Evolutionary conservation across 2,113 vertebrate species (phyloP).

Genomic region (Hippocampus abdominalis): DNA sequence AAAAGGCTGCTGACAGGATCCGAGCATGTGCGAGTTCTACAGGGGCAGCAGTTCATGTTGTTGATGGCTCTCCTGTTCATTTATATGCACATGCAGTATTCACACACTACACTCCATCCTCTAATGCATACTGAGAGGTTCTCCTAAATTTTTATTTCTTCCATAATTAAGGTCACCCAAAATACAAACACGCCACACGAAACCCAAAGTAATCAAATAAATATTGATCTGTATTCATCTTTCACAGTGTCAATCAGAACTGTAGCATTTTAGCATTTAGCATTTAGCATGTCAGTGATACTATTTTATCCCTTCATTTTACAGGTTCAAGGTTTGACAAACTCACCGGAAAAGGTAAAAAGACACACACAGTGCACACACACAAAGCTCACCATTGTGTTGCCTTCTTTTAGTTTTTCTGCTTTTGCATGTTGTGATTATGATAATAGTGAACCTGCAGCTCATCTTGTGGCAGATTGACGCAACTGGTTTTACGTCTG

Average conservation of each 20-base stretch:
- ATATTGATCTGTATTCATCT: not conserved
- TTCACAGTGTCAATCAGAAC: not conserved
- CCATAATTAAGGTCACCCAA: not conserved
- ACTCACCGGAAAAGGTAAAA: conserved; percentile 62
- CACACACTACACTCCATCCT: not conserved
- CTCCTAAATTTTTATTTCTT: not conserved
- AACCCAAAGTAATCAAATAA: too few species aligned
- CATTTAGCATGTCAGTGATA: conserved; percentile 19
- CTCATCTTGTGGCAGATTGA: conserved; percentile 69
- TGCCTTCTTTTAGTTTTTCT: not conserved
- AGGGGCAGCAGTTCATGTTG: conserved; percentile 19
- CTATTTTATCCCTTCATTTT: conserved; percentile 13
- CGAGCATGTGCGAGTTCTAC: conserved; percentile 8
- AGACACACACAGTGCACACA: not conserved
- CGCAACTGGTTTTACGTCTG: conserved; percentile 63
- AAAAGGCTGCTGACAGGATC: conserved; percentile 18
- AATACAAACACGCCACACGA: not conserved
- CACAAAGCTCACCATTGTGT: not conserved
- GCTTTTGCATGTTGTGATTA: conserved; percentile 29
- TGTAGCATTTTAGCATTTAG: not conserved
- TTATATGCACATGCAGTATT: conserved; percentile 6
- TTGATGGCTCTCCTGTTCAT: conserved; percentile 21
- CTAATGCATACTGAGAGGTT: not conserved
- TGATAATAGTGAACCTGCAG: conserved; percentile 21
- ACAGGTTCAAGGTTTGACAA: conserved; percentile 61